Evolutionary conservation across 2,888 invertebrate species (phyloP), one percentile per base, ranked within the genome.

Genomic region (Drosophila borborema): DNA sequence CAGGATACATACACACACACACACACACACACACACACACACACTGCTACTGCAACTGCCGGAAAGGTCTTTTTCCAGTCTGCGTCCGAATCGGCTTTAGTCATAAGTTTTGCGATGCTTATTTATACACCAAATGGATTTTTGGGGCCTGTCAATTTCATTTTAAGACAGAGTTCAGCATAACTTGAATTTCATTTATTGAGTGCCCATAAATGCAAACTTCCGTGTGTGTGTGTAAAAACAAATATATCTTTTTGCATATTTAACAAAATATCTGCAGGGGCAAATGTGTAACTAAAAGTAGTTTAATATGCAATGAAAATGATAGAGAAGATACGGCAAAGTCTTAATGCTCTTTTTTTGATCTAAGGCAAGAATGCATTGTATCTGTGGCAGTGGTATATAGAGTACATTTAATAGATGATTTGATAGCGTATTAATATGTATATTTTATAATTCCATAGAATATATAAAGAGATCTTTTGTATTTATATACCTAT

Each of bases 81-180:
- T 71, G 49, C 49, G 41, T 66, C 59, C 68, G 76, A 69, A 71
- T 76, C 78, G 83, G 80, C 83, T 77, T 65, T 72, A 56, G 65
- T 71, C 76, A 72, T 82, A 82, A 76, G 64, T 87, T 74, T 64
- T 51, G 51, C 28, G 9, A 68, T 56, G 60, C 77, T 72, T 88
- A 86, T 83, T 82, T 86, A 70, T 82, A 86, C 89, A 77, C 80
- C 80, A 71, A 68, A 68, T 72, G 72, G 65, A 60, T 75, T 70
- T 70, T 38, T 46, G 28, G 43, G 28, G 38, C 38, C 67, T 77
- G 77, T 77, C 76, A 74, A 54, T 63, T 65, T 36, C 38, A 36
- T 74, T 64, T 65, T 41, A 40, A 28, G 38, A 55, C 55, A 41
- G 55, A 53, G 58, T 38, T 58, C n/a, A 48, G 51, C 46, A 60